phyloP scores from a whole-genome alignment of 2,797 vertebrate species.

The Chaetodon trifasciatus region DNA sequence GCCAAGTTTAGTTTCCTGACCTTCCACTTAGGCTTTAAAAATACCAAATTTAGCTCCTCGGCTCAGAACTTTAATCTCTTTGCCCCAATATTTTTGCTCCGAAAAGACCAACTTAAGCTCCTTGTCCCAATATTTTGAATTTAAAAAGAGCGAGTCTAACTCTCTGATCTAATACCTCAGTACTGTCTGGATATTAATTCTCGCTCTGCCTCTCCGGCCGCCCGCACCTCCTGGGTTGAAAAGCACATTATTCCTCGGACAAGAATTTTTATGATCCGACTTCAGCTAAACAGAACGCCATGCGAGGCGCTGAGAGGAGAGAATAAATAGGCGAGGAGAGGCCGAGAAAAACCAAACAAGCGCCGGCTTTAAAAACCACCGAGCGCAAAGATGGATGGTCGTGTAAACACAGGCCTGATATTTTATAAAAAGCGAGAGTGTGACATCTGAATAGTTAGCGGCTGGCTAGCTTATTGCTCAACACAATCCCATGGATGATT shows the following conservation, averaged over 20 bases:
- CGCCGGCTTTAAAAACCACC: conserved; percentile 38
- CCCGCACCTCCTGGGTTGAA: conserved; percentile 58
- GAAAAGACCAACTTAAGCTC: conserved; percentile 55
- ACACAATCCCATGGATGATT: conserved; percentile 74
- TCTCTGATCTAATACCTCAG: conserved; percentile 52
- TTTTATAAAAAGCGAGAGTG: conserved; percentile 59
- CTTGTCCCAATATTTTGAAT: conserved; percentile 74
- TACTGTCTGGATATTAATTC: conserved; percentile 46
- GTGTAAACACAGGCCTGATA: conserved; percentile 69
- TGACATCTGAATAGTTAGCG: conserved; percentile 73
- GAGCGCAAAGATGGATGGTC: conserved; percentile 58
- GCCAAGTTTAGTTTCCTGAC: conserved; percentile 13
- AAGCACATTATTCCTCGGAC: conserved; percentile 69
- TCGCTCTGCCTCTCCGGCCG: conserved; percentile 28
- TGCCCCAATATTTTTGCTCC: conserved; percentile 63
- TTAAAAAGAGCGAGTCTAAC: not conserved
- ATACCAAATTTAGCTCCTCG: conserved; percentile 20
- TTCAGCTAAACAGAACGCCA: conserved; percentile 67
- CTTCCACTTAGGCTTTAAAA: conserved; percentile 34
- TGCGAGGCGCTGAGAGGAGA: conserved; percentile 69
- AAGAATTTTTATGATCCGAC: conserved; percentile 75
- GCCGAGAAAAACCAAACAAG: conserved; percentile 73
- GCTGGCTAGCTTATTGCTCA: conserved; percentile 63
- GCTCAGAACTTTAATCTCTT: conserved; percentile 49
- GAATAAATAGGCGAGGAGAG: conserved; percentile 67